Evolutionary conservation across 2,888 invertebrate species (phyloP), one percentile per base, ranked within the genome.

Genomic region (Druceiella hillmani): DNA sequence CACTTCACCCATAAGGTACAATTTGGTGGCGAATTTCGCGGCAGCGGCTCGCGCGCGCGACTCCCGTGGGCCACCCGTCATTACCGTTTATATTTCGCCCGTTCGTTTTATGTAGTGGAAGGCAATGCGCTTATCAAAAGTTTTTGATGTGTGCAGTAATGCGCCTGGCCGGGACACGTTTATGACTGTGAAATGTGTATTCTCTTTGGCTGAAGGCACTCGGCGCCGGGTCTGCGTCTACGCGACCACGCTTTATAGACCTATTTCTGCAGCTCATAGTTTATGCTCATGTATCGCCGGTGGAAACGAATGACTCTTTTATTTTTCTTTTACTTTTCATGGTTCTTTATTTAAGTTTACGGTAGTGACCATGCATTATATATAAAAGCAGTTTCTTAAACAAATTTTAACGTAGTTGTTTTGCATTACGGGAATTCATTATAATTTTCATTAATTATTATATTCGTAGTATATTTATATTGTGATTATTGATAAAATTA

Each of bases 91-190:
- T 11, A 15, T 15, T 12, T 27, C 27, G 27, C 27, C 27, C 27
- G 15, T 27, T 27, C 27, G 15, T 27, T 27, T 27, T 27, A 27
- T 27, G 27, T 27, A 27, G 27, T 27, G 27, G 27, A 27, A 27
- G 27, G 9, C 27, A 15, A 7, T 27, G 27, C 27, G 12, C 27
- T 27, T 27, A 27, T 27, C 27, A 27, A 27, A 27, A 27, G 7
- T 27, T 27, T 27, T 27, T 27, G 27, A 27, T 27, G 27, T 27
- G 27, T 11, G 27, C 12, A 12, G 10, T 27, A 27, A 27, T 27
- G 27, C 27, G 27, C 27, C 9, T 9, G 27, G 27, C 12, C 27
- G 27, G 27, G 27, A 27, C 27, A 27, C 27, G 27, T 27, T 27
- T 27, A 27, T 27, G 27, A 9, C 10, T 15, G 27, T 12, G n/a